Percentiles rank a stretch among this genome's conserved stretches.
Evolutionary conservation across 2,888 invertebrate species (phyloP).

Genomic region (Shargacucullia verbasci): DNA sequence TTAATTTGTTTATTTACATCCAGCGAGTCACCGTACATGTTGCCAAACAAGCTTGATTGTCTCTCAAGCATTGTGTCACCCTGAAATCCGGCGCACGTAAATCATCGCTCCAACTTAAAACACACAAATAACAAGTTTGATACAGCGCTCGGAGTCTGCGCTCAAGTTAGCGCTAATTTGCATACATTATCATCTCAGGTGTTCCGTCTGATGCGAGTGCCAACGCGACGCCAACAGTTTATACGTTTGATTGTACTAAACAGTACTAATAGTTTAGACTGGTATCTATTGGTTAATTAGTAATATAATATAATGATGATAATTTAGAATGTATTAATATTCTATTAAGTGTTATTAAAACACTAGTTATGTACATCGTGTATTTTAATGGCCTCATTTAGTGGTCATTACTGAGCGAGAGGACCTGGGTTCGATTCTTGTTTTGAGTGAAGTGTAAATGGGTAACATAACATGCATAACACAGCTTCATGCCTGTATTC

Average conservation of each 20-base stretch:
- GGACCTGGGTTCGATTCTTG: no score
- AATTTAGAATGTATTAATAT: no score
- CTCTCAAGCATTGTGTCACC: constrained; percentile 54
- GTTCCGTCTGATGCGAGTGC: constrained; percentile 57
- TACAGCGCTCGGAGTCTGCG: constrained; percentile 78
- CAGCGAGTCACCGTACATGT: constrained; percentile 6
- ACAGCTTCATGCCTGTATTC: no score
- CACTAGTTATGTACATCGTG: no score
- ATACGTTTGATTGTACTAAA: constrained; percentile 9
- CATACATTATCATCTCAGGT: constrained; percentile 89
- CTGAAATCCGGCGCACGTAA: constrained; percentile 74
- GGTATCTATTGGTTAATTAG: background rate
- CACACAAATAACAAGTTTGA: constrained; percentile 88
- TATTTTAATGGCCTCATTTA: no score
- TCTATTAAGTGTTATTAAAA: no score
- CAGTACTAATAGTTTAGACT: constrained; percentile 3
- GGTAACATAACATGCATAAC: no score
- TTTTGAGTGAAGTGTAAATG: no score
- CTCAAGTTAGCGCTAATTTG: constrained; percentile 84
- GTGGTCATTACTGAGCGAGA: no score
- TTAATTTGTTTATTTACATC: no score
- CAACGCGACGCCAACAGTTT: constrained; percentile 17
- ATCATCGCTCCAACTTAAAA: constrained; percentile 71
- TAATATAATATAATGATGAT: no score
- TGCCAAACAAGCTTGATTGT: constrained; percentile 34